Percentiles rank a stretch among this genome's conserved stretches.
phyloP scores from a whole-genome alignment of 2,113 vertebrate species.

The Heterotis niloticus region DNA sequence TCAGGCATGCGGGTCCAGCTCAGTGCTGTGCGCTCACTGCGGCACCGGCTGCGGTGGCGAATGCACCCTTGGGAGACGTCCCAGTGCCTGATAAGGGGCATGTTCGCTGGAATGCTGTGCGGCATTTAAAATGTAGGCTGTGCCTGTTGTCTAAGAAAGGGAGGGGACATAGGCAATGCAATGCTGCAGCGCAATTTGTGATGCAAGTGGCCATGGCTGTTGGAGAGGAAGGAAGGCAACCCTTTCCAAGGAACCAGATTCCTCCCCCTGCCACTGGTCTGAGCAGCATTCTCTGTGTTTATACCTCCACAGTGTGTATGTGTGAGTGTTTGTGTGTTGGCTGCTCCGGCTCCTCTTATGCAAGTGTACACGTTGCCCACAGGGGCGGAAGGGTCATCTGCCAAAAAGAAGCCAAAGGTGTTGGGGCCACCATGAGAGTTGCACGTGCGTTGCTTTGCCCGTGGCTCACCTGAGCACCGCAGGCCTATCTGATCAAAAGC shows the following conservation, averaged over 20 bases:
- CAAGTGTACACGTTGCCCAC: background rate
- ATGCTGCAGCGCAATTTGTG: conserved; percentile 5
- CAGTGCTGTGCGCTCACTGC: background rate
- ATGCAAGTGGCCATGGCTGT: conserved; percentile 9
- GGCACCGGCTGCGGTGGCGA: background rate
- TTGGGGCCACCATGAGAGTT: too few relatives aligned
- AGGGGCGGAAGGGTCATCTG: background rate
- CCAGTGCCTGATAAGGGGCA: background rate
- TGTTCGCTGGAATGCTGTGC: background rate
- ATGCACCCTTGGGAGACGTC: too few relatives aligned
- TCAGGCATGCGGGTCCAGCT: background rate
- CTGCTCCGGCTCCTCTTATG: background rate
- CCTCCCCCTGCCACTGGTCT: background rate
- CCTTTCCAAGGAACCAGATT: background rate
- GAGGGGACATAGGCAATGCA: background rate
- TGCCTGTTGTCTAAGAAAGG: background rate
- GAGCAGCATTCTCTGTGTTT: background rate
- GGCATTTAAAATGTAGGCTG: background rate
- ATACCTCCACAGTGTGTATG: background rate
- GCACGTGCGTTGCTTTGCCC: too few relatives aligned
- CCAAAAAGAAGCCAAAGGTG: background rate
- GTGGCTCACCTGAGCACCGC: too few relatives aligned
- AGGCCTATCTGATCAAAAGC: too few relatives aligned
- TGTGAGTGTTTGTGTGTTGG: background rate
- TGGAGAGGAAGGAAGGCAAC: conserved; percentile 15